These are phyloP conservation scores for Myiozetetes cayanensis DNA, from an alignment of 2,113 vertebrate genomes.

Conservation along the genomic window DNA sequence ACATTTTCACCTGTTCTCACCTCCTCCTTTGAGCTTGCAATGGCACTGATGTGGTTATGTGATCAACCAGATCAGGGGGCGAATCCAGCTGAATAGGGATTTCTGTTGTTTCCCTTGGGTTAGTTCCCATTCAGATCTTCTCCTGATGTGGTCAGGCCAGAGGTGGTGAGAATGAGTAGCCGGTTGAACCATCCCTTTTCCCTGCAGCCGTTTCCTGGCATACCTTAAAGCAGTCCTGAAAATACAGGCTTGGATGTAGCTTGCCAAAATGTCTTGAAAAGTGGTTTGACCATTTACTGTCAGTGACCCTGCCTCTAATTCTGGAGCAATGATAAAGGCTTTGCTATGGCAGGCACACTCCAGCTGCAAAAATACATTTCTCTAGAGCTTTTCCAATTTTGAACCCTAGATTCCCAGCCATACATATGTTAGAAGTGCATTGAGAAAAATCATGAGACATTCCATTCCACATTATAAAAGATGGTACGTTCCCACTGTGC, in stretches of 20 bases:
- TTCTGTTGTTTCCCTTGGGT: background rate
- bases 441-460: slow-evolving; percentile 27
- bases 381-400: slow-evolving; percentile 13
- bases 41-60: background rate
- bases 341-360: background rate
- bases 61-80: background rate
- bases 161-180: background rate
- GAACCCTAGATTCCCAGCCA: background rate
- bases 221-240: background rate
- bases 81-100: background rate
- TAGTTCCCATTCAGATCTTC: background rate
- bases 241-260: background rate
- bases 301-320: background rate
- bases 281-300: background rate
- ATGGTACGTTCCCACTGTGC: background rate
- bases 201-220: background rate
- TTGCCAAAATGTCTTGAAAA: background rate
- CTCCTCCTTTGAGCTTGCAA: background rate
- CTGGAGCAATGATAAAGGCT: background rate
- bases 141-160: background rate
- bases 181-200: background rate
- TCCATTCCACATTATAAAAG: slow-evolving; percentile 19
- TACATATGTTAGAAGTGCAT: background rate
- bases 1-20: slow-evolving; percentile 24
- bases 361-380: slow-evolving; percentile 5